Evolutionary conservation across 2,888 invertebrate species (phyloP).

Genomic region (Limenitis camilla): DNA sequence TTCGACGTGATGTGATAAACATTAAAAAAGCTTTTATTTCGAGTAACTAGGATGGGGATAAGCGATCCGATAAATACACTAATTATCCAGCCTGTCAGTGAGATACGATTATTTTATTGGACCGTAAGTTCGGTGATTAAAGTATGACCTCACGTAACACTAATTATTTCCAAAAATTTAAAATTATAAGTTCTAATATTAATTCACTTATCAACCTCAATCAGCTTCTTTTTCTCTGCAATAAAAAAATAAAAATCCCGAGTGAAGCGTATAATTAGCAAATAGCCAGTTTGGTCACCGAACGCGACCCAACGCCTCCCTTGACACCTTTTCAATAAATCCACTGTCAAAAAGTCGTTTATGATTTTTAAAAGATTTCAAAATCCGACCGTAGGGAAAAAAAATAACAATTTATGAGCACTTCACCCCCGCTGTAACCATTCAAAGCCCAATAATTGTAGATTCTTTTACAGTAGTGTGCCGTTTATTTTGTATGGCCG

Average conservation of each 20-base stretch:
- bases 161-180: neutral
- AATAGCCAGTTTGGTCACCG: conserved; percentile 44
- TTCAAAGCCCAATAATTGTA: conserved; percentile 74
- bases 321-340: conserved; percentile 56
- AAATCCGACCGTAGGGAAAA: conserved; percentile 43
- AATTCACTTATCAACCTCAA: neutral
- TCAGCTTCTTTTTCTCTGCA: neutral
- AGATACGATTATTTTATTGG: too few species aligned
- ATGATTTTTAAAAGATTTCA: conserved; percentile 67
- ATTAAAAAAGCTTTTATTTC: too few species aligned
- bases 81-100: too few species aligned
- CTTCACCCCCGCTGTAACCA: conserved; percentile 73
- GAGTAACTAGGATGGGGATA: too few species aligned
- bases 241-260: conserved; percentile 3
- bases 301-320: conserved; percentile 47
- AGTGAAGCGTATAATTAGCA: conserved; percentile 56
- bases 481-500: conserved; percentile 66
- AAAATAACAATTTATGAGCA: conserved; percentile 71
- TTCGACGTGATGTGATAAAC: too few species aligned
- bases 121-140: too few species aligned
- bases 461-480: conserved; percentile 75
- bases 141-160: too few species aligned
- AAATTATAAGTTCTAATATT: neutral
- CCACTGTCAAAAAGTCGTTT: conserved; percentile 50
- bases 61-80: too few species aligned